phyloP scores from a whole-genome alignment of 2,888 invertebrate genomes.

The Drosophila prostipennis region DNA sequence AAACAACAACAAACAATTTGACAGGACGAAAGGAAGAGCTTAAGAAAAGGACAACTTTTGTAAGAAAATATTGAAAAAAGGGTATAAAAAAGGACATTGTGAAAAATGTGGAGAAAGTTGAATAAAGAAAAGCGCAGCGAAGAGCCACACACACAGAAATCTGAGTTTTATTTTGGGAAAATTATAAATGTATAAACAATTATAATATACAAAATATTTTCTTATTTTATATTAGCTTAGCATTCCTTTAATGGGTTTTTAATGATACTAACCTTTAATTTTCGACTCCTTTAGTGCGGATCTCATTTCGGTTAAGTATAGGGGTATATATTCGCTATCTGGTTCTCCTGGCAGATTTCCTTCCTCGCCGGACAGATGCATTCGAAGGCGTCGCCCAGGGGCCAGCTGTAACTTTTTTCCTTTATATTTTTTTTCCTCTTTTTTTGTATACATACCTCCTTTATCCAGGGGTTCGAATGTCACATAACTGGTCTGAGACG shows the following conservation, averaged over 20 bases:
- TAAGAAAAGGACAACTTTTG: slow-evolving; percentile 30
- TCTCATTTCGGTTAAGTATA: slow-evolving; percentile 3
- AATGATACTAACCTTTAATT: neutral
- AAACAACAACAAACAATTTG: slow-evolving; percentile 16
- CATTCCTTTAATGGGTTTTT: neutral
- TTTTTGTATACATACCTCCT: neutral
- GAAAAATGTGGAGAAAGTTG: slow-evolving; percentile 20
- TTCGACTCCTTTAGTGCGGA: neutral
- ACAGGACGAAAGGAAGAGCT: slow-evolving; percentile 23
- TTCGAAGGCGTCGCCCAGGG: slow-evolving; percentile 23
- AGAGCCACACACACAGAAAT: slow-evolving; percentile 30
- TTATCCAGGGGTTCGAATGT: slow-evolving; percentile 48
- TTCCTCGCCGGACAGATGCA: slow-evolving; percentile 21
- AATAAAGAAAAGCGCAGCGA: slow-evolving; percentile 34
- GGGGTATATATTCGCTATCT: neutral
- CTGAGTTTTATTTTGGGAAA: neutral
- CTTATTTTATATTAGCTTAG: neutral
- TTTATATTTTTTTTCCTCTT: slow-evolving; percentile 1
- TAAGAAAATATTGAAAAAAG: slow-evolving; percentile 11
- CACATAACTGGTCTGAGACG: slow-evolving; percentile 62
- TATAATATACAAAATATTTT: too few species aligned
- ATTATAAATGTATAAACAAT: too few species aligned
- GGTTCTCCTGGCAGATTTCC: slow-evolving; percentile 23
- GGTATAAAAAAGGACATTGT: slow-evolving; percentile 4
- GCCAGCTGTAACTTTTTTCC: slow-evolving; percentile 42